Conservation (phyloP, 2,797 vertebrate species). For the Callimico goeldii region DNA sequence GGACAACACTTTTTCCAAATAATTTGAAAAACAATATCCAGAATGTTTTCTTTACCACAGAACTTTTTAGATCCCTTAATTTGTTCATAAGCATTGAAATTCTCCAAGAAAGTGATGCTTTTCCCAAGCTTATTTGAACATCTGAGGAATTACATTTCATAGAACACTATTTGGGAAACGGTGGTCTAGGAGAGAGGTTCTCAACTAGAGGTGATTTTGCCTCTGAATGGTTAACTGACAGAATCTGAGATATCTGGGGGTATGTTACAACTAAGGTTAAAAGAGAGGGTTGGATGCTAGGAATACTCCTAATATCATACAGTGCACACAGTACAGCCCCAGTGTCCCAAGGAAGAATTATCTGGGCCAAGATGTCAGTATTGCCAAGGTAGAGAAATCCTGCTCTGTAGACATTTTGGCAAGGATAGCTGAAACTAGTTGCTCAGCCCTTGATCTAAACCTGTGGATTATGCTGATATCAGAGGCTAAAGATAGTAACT, state of each 20-base stretch:
- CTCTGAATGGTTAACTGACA: background rate
- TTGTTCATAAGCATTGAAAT: conserved; percentile 35
- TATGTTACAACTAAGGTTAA: background rate
- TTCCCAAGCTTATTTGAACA: background rate
- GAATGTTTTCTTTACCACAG: background rate
- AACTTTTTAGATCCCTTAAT: conserved; percentile 32
- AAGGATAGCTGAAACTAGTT: background rate
- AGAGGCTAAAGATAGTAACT: conserved; percentile 4
- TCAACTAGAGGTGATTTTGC: background rate
- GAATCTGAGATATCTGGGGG: background rate
- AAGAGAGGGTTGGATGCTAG: background rate
- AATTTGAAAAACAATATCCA: conserved; percentile 5
- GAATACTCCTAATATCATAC: background rate
- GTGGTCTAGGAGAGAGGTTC: background rate
- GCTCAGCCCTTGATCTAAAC: background rate
- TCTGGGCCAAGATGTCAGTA: background rate
- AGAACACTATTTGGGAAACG: background rate
- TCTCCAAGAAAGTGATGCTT: background rate
- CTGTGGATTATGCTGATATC: background rate
- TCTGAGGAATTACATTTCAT: background rate
- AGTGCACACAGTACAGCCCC: background rate
- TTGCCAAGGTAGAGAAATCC: background rate
- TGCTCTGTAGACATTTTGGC: background rate
- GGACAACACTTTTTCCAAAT: background rate
- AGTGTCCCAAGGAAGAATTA: background rate